Base-by-base conservation (phyloP, 2,888 invertebrate species). In the Lypha dubia region DNA sequence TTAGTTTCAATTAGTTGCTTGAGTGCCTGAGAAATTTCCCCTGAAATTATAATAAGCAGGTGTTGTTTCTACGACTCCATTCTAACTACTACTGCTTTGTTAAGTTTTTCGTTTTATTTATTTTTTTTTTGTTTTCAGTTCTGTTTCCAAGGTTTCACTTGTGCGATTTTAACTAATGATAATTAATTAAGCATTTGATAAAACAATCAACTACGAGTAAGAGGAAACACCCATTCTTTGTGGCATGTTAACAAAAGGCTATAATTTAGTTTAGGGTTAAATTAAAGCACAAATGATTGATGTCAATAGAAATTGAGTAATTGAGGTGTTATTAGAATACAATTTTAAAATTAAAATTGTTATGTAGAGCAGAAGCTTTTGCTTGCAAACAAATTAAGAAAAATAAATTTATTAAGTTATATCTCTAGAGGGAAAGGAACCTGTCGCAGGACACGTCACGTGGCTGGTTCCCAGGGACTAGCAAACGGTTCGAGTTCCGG, bases 1-100 rank as follows among this genome's bases (percentile, higher is more conserved):
- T 74, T 79, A 79, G 81, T 68, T 79, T 63, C 81, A 81, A 84
- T 84, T 84, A 84, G 77, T 63, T 81, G 84, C 84, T 56, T 81
- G 84, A 81, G 81, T 74, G 77, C 76, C 49, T 74, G 32, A 74
- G 71, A 84, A 76, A 76, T 77, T 76, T 24, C 41, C 46, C 38
- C 75, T 58, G 17, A 74, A 70, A 71, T 41, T 76, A 28, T 75
- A 75, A 63, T 75, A 58, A 75, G 81, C 81, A 82, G 81, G 81
- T 82, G 81, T 75, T 49, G 32, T 38, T 74, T 51, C 56, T 8
- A 58, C 56, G 38, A 44, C 15, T 71, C 13, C 28, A 51, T 32
- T 60, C 56, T n/a, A n/a, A n/a, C n/a, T 60, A 51, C 38, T 28
- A 28, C 9, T 32, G 24, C 7, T 68, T n/a, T 68, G 20, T 51